Percentiles rank a stretch among this genome's conserved stretches.
Evolutionary conservation across 2,113 vertebrate species (phyloP).

Genomic region (Myotis davidii): DNA sequence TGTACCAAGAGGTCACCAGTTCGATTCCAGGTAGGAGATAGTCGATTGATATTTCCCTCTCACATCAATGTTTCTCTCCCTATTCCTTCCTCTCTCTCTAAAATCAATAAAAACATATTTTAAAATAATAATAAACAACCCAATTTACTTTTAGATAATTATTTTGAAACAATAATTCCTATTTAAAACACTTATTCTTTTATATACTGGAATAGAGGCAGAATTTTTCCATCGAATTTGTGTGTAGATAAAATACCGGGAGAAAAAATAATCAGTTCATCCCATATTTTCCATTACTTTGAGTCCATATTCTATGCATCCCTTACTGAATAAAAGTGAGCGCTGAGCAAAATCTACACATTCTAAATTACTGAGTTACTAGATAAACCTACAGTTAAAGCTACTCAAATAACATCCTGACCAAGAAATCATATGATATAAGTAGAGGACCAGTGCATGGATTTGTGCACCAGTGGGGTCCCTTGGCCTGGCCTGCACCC

Average conservation of each 20-base stretch:
- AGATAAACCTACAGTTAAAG: constrained; percentile 1
- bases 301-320: not conserved
- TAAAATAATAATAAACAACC: not conserved
- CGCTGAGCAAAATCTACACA: not conserved
- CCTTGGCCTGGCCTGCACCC: too few species aligned
- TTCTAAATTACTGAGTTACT: not conserved
- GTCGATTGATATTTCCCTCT: too few species aligned
- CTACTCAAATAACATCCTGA: not conserved
- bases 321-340: not conserved
- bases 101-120: too few species aligned
- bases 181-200: constrained; percentile 7
- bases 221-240: not conserved
- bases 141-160: not conserved
- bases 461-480: too few species aligned
- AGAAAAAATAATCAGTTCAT: not conserved
- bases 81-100: too few species aligned
- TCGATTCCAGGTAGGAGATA: too few species aligned
- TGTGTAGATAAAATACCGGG: not conserved
- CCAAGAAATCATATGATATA: not conserved
- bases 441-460: not conserved
- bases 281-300: not conserved
- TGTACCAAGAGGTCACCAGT: too few species aligned
- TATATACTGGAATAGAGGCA: not conserved
- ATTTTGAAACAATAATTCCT: not conserved
- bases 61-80: too few species aligned